A percentile compares a stretch with the other conserved stretches of the same genome.
Conservation (phyloP, 2,888 invertebrate species). For the Tetramorium bicarinatum region DNA sequence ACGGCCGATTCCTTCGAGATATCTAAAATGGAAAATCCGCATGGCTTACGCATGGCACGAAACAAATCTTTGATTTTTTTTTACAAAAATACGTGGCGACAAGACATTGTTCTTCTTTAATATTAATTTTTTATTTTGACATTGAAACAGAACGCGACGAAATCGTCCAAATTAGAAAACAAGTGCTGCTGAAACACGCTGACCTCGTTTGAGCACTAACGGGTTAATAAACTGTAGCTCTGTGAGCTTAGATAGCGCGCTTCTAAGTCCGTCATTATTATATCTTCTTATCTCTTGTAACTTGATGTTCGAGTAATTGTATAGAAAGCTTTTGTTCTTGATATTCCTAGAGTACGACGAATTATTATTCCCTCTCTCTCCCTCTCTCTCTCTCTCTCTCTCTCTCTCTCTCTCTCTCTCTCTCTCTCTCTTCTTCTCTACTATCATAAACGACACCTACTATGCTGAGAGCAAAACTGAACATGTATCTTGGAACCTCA, state of each 20-base stretch:
- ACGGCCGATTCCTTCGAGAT: slow-evolving; percentile 6
- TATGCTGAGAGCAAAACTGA: slow-evolving; percentile 41
- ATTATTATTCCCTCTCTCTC: slow-evolving; percentile 36
- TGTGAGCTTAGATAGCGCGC: slow-evolving; percentile 10
- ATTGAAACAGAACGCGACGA: not conserved
- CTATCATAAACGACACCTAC: slow-evolving; percentile 56
- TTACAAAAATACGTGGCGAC: not conserved
- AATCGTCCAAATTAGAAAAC: not conserved
- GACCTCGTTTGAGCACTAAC: slow-evolving; percentile 33
- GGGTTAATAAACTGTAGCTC: slow-evolving; percentile 41
- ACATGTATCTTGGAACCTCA: slow-evolving; percentile 42
- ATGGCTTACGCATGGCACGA: not conserved
- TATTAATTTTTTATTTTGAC: not conserved
- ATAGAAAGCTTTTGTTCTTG: slow-evolving; percentile 38
- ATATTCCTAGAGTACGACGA: slow-evolving; percentile 43
- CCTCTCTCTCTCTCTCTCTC: too few relatives aligned
- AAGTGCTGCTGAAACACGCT: not conserved
- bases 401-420: slow-evolving; percentile 27
- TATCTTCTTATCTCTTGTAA: slow-evolving; percentile 41
- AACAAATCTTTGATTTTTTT: too few relatives aligned
- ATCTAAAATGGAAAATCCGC: not conserved
- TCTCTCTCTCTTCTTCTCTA: not conserved
- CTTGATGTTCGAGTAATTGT: slow-evolving; percentile 40
- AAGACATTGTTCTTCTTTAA: not conserved
- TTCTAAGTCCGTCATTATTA: slow-evolving; percentile 40